phyloP scores from a whole-genome alignment of 2,888 invertebrate species.

The Latrodectus elegans region DNA sequence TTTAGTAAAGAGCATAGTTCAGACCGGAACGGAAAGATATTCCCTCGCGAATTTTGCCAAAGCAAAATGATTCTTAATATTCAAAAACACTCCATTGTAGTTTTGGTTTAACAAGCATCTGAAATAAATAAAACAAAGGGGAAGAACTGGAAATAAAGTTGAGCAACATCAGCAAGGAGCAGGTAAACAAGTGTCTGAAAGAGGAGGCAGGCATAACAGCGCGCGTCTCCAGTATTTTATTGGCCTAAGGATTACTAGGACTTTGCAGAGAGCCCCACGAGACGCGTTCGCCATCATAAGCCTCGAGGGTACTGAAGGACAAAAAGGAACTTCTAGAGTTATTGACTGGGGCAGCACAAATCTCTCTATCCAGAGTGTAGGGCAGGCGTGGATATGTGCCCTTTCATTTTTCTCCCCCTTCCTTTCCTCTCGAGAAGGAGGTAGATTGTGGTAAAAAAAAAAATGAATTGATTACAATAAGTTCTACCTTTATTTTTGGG shows the following conservation, averaged over 20 bases:
- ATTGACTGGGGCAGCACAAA: slow-evolving; percentile 46
- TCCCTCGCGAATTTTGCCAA: too few species aligned
- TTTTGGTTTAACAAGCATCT: too few species aligned
- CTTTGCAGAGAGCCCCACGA: slow-evolving; percentile 34
- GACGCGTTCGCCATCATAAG: slow-evolving; percentile 30
- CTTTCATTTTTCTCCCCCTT: neutral
- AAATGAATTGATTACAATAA: too few species aligned
- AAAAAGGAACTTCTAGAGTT: slow-evolving; percentile 60
- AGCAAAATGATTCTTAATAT: too few species aligned
- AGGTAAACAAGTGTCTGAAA: neutral
- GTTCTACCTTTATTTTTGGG: too few species aligned
- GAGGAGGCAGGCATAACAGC: slow-evolving; percentile 34
- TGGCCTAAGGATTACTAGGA: slow-evolving; percentile 59
- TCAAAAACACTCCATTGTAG: too few species aligned
- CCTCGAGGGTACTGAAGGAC: slow-evolving; percentile 54
- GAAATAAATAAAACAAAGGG: neutral
- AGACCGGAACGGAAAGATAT: too few species aligned
- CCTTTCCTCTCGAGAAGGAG: too few species aligned
- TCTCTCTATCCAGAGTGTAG: neutral
- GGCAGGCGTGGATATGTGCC: neutral
- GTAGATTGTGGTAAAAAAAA: neutral
- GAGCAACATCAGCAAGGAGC: slow-evolving; percentile 3
- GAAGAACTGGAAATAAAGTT: neutral
- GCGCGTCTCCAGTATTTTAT: slow-evolving; percentile 59
- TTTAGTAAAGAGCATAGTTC: too few species aligned